Evolutionary conservation across 2,888 invertebrate species (phyloP).

Genomic region (Strigamia maritima): DNA sequence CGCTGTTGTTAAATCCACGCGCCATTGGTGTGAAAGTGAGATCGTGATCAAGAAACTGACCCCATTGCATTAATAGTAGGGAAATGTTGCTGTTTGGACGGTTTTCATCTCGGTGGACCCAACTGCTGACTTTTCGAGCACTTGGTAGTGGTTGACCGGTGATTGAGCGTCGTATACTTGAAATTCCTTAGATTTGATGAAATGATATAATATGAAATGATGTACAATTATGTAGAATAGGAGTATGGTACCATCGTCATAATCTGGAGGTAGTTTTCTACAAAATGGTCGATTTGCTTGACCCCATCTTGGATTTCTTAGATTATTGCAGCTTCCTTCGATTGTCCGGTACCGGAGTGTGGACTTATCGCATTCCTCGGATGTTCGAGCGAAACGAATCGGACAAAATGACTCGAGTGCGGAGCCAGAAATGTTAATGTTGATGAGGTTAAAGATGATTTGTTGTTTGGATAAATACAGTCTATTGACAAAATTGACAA

Average conservation of each 20-base stretch:
- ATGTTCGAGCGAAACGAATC: neutral
- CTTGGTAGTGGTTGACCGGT: slow-evolving; percentile 62
- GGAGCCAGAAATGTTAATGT: slow-evolving; percentile 20
- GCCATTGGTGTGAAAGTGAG: slow-evolving; percentile 56
- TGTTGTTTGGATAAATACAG: slow-evolving; percentile 30
- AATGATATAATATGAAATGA: neutral
- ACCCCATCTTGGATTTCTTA: slow-evolving; percentile 71
- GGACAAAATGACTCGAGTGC: neutral
- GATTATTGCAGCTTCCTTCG: slow-evolving; percentile 87
- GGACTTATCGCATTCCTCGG: neutral
- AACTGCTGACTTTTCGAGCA: slow-evolving; percentile 69
- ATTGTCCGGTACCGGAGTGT: slow-evolving; percentile 68
- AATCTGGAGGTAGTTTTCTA: slow-evolving; percentile 73
- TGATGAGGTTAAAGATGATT: slow-evolving; percentile 5
- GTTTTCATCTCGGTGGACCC: slow-evolving; percentile 64
- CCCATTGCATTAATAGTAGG: slow-evolving; percentile 72
- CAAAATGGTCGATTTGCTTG: slow-evolving; percentile 77
- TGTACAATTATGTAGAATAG: neutral
- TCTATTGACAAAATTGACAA: neutral
- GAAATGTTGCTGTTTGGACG: slow-evolving; percentile 62
- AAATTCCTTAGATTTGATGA: neutral
- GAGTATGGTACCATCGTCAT: slow-evolving; percentile 69
- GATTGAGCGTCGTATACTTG: slow-evolving; percentile 56
- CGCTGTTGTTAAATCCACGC: slow-evolving; percentile 67
- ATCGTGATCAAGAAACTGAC: slow-evolving; percentile 86